phyloP scores from a whole-genome alignment of 2,797 vertebrate species.

The Somateria mollissima region DNA sequence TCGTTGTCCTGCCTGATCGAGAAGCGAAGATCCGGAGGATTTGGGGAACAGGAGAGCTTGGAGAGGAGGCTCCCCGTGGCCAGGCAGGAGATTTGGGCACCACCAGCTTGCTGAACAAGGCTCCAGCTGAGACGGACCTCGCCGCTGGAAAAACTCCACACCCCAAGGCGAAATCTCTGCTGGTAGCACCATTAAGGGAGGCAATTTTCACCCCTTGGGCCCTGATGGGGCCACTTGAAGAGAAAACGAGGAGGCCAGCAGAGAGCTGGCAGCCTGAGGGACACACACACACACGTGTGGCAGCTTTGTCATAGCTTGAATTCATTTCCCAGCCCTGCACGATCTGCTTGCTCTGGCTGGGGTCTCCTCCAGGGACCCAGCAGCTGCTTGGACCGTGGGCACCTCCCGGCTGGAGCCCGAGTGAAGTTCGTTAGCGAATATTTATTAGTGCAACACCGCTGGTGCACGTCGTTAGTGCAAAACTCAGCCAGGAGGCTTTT shows the following conservation, averaged over 20 bases:
- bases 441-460: background rate
- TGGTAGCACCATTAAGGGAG: background rate
- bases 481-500: background rate
- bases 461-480: background rate
- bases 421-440: background rate
- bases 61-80: background rate
- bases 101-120: background rate
- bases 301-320: background rate
- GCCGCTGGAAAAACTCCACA: background rate
- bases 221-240: too few relatives aligned
- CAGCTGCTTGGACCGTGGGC: background rate
- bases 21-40: background rate
- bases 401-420: background rate
- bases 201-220: too few relatives aligned
- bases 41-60: background rate
- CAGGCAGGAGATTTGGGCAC: background rate
- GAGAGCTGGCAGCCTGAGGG: too few relatives aligned
- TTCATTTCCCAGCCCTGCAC: fast-evolving
- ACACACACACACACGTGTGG: too few relatives aligned
- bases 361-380: fast-evolving
- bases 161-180: background rate
- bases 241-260: too few relatives aligned
- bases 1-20: fast-evolving
- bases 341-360: fast-evolving
- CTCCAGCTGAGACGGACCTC: background rate